Evolutionary conservation across 2,888 invertebrate genomes (phyloP).

Genomic region (Choreutis nemorana): DNA sequence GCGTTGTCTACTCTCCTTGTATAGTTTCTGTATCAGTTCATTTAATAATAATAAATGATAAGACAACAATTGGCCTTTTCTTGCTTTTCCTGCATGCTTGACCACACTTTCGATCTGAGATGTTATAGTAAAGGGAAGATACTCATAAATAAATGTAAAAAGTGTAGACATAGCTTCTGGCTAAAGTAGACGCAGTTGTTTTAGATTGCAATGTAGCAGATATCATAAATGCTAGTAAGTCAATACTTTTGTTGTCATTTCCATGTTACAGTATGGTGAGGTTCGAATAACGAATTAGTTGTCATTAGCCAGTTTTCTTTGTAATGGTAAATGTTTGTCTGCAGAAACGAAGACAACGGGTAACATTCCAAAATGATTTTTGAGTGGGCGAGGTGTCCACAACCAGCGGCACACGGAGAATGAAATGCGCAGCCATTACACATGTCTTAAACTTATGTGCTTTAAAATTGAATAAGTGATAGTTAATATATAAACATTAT

Average conservation of each 20-base stretch:
- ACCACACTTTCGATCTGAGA: slow-evolving; percentile 32
- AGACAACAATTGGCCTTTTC: slow-evolving; percentile 55
- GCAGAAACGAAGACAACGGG: slow-evolving; percentile 58
- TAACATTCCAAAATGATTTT: slow-evolving; percentile 62
- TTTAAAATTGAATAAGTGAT: slow-evolving; percentile 23
- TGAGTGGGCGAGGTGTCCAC: slow-evolving; percentile 8
- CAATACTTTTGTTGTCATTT: too few relatives aligned
- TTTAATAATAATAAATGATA: slow-evolving; percentile 56
- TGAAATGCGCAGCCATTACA: too few relatives aligned
- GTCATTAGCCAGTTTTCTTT: slow-evolving; percentile 14
- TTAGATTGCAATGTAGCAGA: too few relatives aligned
- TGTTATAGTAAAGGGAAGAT: too few relatives aligned
- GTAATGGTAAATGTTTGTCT: slow-evolving; percentile 49
- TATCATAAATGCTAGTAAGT: too few relatives aligned
- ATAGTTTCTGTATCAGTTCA: slow-evolving; percentile 48
- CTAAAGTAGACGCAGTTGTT: too few relatives aligned
- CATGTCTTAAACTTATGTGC: too few relatives aligned
- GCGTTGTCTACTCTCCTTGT: too few relatives aligned
- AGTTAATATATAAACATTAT: slow-evolving; percentile 38
- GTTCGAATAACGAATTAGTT: not conserved
- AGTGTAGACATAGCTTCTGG: too few relatives aligned
- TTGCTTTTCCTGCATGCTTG: slow-evolving; percentile 56
- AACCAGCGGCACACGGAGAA: too few relatives aligned
- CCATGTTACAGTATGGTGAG: too few relatives aligned
- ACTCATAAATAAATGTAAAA: too few relatives aligned